Evolutionary conservation across 23 tunicate species (phyloP).

Genomic region (Styela plicata): DNA sequence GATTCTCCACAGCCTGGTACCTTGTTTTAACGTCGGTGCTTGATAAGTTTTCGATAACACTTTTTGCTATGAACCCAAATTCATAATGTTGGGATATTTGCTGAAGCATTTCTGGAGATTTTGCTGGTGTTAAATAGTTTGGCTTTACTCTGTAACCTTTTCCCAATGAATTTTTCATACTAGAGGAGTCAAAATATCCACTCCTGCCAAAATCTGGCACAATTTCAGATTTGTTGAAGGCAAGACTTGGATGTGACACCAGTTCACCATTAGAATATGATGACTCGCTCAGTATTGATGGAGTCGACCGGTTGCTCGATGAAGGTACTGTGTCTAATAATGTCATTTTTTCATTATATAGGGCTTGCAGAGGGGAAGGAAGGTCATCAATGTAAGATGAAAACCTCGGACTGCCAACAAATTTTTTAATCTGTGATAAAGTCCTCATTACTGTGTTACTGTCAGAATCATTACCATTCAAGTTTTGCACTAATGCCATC

Average conservation of each 20-base stretch:
- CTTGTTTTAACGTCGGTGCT: conserved; percentile 38
- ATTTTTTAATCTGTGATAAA: conserved; percentile 35
- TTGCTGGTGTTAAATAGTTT: conserved; percentile 18
- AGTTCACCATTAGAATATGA: conserved; percentile 13
- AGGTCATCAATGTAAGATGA: conserved; percentile 40
- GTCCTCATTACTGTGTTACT: conserved; percentile 17
- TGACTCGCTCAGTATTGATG: neutral
- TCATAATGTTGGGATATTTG: conserved; percentile 22
- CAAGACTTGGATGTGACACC: neutral
- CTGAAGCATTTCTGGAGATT: conserved; percentile 4
- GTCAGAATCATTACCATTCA: conserved; percentile 48
- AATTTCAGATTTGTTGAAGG: neutral
- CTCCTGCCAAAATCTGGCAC: conserved; percentile 46
- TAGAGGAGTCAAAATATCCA: conserved; percentile 45
- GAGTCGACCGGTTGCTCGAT: conserved; percentile 18
- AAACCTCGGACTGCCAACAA: conserved; percentile 50
- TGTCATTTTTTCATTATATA: conserved; percentile 11
- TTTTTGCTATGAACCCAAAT: conserved; percentile 51
- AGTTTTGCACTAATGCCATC: conserved; percentile 42
- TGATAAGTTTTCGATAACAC: conserved; percentile 33
- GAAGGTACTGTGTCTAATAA: neutral
- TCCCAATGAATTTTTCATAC: conserved; percentile 32
- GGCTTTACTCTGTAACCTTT: conserved; percentile 15
- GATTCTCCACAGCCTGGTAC: conserved; percentile 43
- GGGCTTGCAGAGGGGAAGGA: conserved; percentile 41